These are phyloP conservation scores for Temnothorax curvispinosus DNA, from an alignment of 1,140 invertebrate species.

Conservation along the genomic window DNA sequence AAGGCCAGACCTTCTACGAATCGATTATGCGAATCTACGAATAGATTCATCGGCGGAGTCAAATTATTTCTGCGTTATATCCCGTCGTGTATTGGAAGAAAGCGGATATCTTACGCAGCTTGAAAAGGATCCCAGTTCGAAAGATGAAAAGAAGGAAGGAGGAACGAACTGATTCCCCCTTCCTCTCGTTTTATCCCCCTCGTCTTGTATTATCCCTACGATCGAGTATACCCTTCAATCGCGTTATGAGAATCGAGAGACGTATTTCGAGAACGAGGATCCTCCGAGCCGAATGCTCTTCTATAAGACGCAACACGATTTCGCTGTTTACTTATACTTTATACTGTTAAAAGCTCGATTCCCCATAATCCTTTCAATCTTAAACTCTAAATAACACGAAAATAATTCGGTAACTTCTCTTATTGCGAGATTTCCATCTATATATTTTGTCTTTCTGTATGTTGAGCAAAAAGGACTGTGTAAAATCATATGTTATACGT, in stretches of 20 bases:
- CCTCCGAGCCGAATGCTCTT: conserved; percentile 28
- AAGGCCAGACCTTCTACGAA: background rate
- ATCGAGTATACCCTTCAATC: conserved; percentile 40
- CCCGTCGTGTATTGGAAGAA: conserved; percentile 26
- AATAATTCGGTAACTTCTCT: background rate
- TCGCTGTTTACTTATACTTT: conserved; percentile 21
- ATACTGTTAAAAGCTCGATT: background rate
- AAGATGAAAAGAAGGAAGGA: conserved; percentile 35
- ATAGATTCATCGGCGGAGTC: conserved; percentile 26
- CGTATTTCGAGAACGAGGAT: conserved; percentile 1
- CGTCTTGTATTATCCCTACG: conserved; percentile 29
- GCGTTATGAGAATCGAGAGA: conserved; percentile 46
- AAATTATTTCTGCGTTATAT: conserved; percentile 48
- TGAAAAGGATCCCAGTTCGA: conserved; percentile 41
- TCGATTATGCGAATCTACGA: conserved; percentile 21
- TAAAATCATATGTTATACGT: background rate
- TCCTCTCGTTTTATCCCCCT: background rate
- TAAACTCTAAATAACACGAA: background rate
- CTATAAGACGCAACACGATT: conserved; percentile 6
- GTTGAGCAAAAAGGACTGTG: background rate
- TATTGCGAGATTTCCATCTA: background rate
- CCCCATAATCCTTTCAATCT: background rate
- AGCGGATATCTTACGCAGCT: conserved; percentile 47
- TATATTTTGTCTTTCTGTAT: background rate
- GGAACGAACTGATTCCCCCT: conserved; percentile 1